Conservation (phyloP, 2,113 vertebrate species). For the Eleginops maclovinus region DNA sequence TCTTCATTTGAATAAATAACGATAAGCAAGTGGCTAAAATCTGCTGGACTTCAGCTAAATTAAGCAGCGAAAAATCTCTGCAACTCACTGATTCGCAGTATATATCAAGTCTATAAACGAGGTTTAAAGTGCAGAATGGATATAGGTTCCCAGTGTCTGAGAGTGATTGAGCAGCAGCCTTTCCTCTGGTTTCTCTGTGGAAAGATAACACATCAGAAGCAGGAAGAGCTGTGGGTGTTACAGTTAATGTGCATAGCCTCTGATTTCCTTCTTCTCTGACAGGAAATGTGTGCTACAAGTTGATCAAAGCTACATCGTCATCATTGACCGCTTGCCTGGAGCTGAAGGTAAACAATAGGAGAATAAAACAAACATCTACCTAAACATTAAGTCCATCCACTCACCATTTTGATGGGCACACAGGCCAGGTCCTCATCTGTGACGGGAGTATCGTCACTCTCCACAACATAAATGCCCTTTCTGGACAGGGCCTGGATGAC, state of each 20-base stretch:
- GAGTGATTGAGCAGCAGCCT: background rate
- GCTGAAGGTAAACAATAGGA: background rate
- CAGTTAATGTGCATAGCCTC: conserved; percentile 4
- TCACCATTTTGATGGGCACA: conserved; percentile 97
- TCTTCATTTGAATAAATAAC: conserved; percentile 43
- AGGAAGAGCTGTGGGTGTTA: conserved; percentile 35
- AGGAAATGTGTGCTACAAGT: conserved; percentile 10
- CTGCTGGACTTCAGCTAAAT: background rate
- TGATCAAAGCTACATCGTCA: background rate
- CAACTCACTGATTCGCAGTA: background rate
- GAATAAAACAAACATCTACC: background rate
- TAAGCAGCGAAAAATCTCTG: background rate
- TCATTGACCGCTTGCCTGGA: background rate
- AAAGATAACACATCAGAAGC: conserved; percentile 53
- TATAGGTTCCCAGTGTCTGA: background rate
- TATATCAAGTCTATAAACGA: background rate
- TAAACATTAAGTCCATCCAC: conserved; percentile 40
- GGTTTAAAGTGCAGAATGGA: background rate
- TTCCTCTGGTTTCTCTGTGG: conserved; percentile 28
- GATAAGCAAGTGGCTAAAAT: conserved; percentile 27
- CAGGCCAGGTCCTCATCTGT: conserved; percentile 89
- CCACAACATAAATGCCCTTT: conserved; percentile 98
- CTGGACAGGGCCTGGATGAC: conserved; percentile 94
- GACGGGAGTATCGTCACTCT: conserved; percentile 93
- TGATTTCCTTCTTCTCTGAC: conserved; percentile 29